phyloP scores from a whole-genome alignment of 2,797 vertebrate species.

The Anniella stebbinsi region DNA sequence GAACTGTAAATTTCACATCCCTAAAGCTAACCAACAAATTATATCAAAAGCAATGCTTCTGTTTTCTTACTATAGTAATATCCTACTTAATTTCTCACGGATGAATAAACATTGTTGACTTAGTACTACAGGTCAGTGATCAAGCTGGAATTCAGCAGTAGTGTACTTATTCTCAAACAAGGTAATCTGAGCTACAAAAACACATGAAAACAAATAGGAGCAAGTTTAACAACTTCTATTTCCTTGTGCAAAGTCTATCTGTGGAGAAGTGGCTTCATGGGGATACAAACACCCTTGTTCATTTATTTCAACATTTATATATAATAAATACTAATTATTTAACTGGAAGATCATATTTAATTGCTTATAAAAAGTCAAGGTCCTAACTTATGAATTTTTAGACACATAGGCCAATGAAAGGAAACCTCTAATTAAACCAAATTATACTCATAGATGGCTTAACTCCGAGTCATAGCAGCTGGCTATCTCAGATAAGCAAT shows the following conservation, averaged over 20 bases:
- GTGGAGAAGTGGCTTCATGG: not conserved
- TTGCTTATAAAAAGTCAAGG: not conserved
- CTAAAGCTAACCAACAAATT: constrained; percentile 60
- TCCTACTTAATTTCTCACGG: constrained; percentile 44
- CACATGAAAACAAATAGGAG: constrained; percentile 61
- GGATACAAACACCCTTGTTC: not conserved
- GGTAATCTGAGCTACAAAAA: constrained; percentile 54
- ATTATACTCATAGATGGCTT: not conserved
- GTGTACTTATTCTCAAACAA: constrained; percentile 63
- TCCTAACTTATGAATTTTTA: not conserved
- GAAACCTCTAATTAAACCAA: constrained; percentile 2
- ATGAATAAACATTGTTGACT: constrained; percentile 67
- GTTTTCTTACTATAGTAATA: constrained; percentile 47
- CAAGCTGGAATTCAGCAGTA: constrained; percentile 53
- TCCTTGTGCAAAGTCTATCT: constrained; percentile 39
- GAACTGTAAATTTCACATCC: constrained; percentile 46
- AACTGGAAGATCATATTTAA: not conserved
- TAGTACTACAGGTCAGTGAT: constrained; percentile 58
- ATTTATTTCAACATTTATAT: not conserved
- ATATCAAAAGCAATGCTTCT: constrained; percentile 47
- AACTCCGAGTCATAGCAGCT: constrained; percentile 10
- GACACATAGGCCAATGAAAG: not conserved
- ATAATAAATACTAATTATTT: not conserved
- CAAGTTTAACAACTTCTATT: constrained; percentile 39
- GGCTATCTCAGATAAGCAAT: constrained; percentile 19